phyloP scores from a whole-genome alignment of 2,888 invertebrate species.

The Ceramica pisi region DNA sequence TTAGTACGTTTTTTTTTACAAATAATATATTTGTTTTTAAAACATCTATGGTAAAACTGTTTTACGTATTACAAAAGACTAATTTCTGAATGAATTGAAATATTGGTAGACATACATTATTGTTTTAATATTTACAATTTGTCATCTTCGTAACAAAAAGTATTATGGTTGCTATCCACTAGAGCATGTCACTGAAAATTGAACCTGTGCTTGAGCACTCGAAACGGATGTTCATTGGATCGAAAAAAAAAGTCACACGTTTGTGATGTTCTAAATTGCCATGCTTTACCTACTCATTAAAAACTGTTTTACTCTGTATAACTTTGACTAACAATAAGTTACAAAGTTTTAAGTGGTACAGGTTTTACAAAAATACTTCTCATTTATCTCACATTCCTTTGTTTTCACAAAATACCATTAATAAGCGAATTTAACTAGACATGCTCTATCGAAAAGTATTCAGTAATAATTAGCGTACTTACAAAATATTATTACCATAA shows the following conservation, averaged over 20 bases:
- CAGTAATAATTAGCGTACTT: conserved; percentile 40
- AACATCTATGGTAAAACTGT: conserved; percentile 32
- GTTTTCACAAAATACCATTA: background rate
- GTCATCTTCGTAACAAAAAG: conserved; percentile 1
- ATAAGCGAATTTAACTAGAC: conserved; percentile 3
- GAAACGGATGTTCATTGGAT: conserved; percentile 7
- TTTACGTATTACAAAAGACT: conserved; percentile 21
- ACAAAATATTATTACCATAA: conserved; percentile 45
- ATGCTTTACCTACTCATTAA: conserved; percentile 1
- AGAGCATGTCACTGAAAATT: conserved; percentile 13
- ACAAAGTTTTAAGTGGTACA: background rate
- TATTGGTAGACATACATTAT: conserved; percentile 29
- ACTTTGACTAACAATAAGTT: background rate
- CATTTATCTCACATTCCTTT: background rate
- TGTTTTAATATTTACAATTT: conserved; percentile 48
- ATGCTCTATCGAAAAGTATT: conserved; percentile 27
- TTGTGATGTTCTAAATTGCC: conserved; percentile 5
- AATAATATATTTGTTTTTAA: conserved; percentile 26
- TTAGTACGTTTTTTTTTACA: conserved; percentile 3
- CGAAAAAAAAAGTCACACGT: background rate
- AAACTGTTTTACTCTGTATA: background rate
- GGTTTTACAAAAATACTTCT: conserved; percentile 34
- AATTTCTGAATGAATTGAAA: conserved; percentile 43
- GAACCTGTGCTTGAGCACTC: background rate
- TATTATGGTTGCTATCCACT: conserved; percentile 4